Percentiles rank a stretch among this genome's conserved stretches.
These are phyloP conservation scores for Psilanteris sp. DNA, from an alignment of 1,140 invertebrate species.

Conservation along the genomic window DNA sequence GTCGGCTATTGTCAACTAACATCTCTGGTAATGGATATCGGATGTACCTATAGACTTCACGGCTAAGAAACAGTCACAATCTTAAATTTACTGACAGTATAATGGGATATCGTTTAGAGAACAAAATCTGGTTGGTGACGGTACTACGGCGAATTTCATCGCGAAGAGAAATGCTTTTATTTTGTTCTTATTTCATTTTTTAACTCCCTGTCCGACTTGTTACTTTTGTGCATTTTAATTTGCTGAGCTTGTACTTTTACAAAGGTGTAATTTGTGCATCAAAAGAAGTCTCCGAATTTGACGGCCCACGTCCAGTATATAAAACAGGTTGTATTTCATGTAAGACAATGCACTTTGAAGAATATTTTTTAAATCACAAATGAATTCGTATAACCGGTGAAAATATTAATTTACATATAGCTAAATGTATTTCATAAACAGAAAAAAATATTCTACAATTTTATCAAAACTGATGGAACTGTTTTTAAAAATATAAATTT, in stretches of 20 bases:
- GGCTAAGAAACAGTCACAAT: slow-evolving; percentile 41
- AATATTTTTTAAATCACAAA: slow-evolving; percentile 24
- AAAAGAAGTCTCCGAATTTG: slow-evolving; percentile 47
- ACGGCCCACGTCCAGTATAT: slow-evolving; percentile 22
- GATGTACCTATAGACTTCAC: slow-evolving; percentile 42
- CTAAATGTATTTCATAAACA: too few relatives aligned
- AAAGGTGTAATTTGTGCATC: slow-evolving; percentile 50
- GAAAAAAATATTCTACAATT: too few relatives aligned
- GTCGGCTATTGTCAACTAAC: slow-evolving; percentile 48
- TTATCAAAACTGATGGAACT: too few relatives aligned
- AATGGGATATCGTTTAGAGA: slow-evolving; percentile 40
- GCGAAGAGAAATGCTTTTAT: slow-evolving; percentile 25
- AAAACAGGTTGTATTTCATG: slow-evolving; percentile 46
- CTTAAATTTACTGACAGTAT: slow-evolving; percentile 55
- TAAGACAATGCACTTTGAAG: slow-evolving; percentile 44
- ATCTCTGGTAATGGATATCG: slow-evolving; percentile 53
- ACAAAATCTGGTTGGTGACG: slow-evolving; percentile 38
- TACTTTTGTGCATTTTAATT: slow-evolving; percentile 57
- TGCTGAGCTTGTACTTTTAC: slow-evolving; percentile 50
- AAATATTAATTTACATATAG: too few relatives aligned
- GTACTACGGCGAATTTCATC: slow-evolving; percentile 20
- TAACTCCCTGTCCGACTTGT: slow-evolving; percentile 18
- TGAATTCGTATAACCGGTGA: too few relatives aligned
- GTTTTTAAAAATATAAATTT: too few relatives aligned
- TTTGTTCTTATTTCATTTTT: slow-evolving; percentile 15